These are phyloP conservation scores for Notarius lentiginosus DNA, from an alignment of 2,113 vertebrate species.

Conservation along the genomic window DNA sequence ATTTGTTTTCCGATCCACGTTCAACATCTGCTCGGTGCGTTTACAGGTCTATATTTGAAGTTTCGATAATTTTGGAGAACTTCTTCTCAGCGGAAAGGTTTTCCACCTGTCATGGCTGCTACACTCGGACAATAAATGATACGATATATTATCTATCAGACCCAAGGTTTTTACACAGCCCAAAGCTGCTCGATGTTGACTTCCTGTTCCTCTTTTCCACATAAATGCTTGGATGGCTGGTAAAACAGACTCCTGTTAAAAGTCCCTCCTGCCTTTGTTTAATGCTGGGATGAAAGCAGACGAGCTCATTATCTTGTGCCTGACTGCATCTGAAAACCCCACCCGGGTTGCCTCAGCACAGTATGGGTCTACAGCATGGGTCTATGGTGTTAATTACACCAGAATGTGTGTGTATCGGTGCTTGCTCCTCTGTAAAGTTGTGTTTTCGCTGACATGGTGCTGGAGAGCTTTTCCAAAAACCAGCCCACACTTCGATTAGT, in stretches of 20 bases:
- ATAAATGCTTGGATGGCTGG: constrained; percentile 9
- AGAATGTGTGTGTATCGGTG: background rate
- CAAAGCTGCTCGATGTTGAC: constrained; percentile 58
- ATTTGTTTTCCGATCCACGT: constrained; percentile 11
- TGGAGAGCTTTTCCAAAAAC: background rate
- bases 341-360: background rate
- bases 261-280: constrained; percentile 26
- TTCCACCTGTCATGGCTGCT: constrained; percentile 38
- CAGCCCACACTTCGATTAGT: background rate
- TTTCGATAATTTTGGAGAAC: background rate
- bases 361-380: constrained; percentile 3
- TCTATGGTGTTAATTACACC: background rate
- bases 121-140: constrained; percentile 37
- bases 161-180: constrained; percentile 58
- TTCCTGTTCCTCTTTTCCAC: constrained; percentile 27
- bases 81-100: background rate
- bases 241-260: constrained; percentile 35
- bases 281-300: constrained; percentile 34
- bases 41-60: constrained; percentile 10
- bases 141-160: constrained; percentile 48
- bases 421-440: background rate
- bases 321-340: background rate
- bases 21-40: constrained; percentile 15
- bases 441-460: background rate
- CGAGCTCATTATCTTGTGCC: constrained; percentile 27